Percentiles rank a stretch among this genome's conserved stretches.
These are phyloP conservation scores for Diloba caeruleocephala DNA, from an alignment of 2,888 invertebrate genomes.

Conservation along the genomic window DNA sequence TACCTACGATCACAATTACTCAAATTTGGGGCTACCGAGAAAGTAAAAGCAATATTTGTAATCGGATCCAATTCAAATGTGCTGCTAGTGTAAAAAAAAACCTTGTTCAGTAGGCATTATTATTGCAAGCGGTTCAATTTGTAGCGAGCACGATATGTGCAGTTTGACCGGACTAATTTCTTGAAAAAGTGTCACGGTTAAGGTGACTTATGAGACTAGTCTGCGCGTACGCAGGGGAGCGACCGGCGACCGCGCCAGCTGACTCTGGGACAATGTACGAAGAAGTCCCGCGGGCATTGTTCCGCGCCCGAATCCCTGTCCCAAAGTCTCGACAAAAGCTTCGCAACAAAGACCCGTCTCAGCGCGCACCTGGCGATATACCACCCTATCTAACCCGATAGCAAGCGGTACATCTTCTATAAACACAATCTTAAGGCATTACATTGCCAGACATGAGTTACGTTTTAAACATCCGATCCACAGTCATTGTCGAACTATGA, in stretches of 20 bases:
- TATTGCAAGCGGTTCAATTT: slow-evolving; percentile 31
- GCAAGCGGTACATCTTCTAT: slow-evolving; percentile 62
- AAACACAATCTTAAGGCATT: slow-evolving; percentile 62
- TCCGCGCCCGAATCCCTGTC: slow-evolving; percentile 67
- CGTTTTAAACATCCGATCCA: slow-evolving; percentile 67
- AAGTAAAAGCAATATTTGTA: slow-evolving; percentile 11
- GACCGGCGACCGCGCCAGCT: slow-evolving; percentile 80
- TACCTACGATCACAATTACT: slow-evolving; percentile 25
- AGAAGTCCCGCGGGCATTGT: slow-evolving; percentile 87
- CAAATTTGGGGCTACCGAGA: slow-evolving; percentile 1
- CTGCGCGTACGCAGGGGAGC: slow-evolving; percentile 64
- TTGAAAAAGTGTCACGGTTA: slow-evolving; percentile 51
- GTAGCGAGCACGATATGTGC: slow-evolving; percentile 63
- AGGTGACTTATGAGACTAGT: slow-evolving; percentile 70
- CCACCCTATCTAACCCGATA: slow-evolving; percentile 79
- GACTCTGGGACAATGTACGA: slow-evolving; percentile 83
- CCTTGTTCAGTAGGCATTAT: slow-evolving; percentile 42
- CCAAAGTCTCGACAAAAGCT: slow-evolving; percentile 74
- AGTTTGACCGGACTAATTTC: slow-evolving; percentile 59
- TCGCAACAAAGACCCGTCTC: slow-evolving; percentile 73
- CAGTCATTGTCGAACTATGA: no score
- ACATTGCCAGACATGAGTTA: slow-evolving; percentile 64
- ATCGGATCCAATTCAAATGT: slow-evolving; percentile 18
- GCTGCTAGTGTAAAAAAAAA: slow-evolving; percentile 16
- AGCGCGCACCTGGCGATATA: slow-evolving; percentile 80